Evolutionary conservation across 2,113 vertebrate species (phyloP), one percentile per base, ranked within the genome.

Genomic region (Periophthalmodon schlosseri): DNA sequence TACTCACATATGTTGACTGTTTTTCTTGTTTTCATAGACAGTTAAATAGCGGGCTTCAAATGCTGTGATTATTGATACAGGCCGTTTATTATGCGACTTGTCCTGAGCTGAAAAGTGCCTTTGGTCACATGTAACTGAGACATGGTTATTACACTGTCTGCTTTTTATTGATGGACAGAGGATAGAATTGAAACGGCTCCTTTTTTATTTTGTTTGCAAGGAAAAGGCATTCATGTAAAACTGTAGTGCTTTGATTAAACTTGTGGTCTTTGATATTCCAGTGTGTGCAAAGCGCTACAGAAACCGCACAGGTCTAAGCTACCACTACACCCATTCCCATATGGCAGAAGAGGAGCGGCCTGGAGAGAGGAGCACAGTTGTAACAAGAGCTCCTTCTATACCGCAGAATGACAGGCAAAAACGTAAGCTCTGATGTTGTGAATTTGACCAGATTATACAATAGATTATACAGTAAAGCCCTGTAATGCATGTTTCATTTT

Each of bases 241-340:
- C 36, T n/a, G 34, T 39, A 39, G 34, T 68, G 3, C 46, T 46
- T 15, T 46, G 39, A 68, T 39, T 78, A 36, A 81, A 54, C 50
- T 24, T 69, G 50, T 73, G 46, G 64, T 8, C 7, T 76, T 11
- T 84, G 68, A 77, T 50, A 79, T 84, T 83, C 21, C 79, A 99
- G 97, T 97, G 76, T 98, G 96, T 75, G 95, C 96, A 78, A 99
- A 97, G 90, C 96, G 97, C 84, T 99, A 99, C 91, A 98, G 97
- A 92, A 99, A 98, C 93, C 95, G 97, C 56, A 95, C 97, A 11
- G 97, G 97, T 49, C 94, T 99, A 78, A 98, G 97, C 90, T 99
- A 99, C 89, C 97, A 98, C 91, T 98, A 98, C 21, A 94, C 95
- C 80, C 95, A 98, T 89, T 96, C 96, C 77, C 97, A 99, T 80